phyloP scores from a whole-genome alignment of 2,113 vertebrate genomes.

The Perccottus glenii region DNA sequence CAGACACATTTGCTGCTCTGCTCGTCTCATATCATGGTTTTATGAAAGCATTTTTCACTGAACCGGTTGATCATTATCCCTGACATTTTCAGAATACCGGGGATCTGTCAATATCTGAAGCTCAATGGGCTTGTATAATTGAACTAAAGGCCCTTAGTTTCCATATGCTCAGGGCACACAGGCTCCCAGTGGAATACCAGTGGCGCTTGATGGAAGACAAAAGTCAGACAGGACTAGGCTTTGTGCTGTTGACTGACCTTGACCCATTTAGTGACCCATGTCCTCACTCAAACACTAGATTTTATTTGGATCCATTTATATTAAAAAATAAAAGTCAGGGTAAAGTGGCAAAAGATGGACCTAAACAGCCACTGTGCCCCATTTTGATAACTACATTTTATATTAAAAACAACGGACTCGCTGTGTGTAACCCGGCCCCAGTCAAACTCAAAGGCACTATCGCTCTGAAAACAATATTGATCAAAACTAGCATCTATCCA shows the following conservation, averaged over 20 bases:
- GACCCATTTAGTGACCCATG: constrained; percentile 75
- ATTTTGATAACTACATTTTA: constrained; percentile 38
- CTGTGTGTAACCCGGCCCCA: constrained; percentile 65
- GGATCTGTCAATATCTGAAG: constrained; percentile 74
- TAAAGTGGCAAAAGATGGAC: constrained; percentile 39
- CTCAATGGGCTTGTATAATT: constrained; percentile 73
- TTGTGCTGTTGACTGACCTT: constrained; percentile 76
- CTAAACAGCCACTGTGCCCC: constrained; percentile 40
- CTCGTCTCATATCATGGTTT: constrained; percentile 54
- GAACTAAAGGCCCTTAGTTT: constrained; percentile 67
- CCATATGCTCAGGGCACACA: constrained; percentile 63
- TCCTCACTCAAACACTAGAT: constrained; percentile 69
- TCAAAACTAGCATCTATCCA: constrained; percentile 76
- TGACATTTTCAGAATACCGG: constrained; percentile 71
- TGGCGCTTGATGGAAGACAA: constrained; percentile 70
- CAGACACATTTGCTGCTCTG: constrained; percentile 39
- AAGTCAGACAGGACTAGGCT: constrained; percentile 65
- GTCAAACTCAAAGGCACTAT: constrained; percentile 74
- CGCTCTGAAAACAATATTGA: constrained; percentile 79
- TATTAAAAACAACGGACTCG: constrained; percentile 30
- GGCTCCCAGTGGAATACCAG: constrained; percentile 71
- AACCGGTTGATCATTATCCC: constrained; percentile 73
- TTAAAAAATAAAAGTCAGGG: constrained; percentile 53
- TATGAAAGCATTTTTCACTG: constrained; percentile 62
- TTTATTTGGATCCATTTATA: constrained; percentile 44